Percentiles rank a stretch among this genome's conserved stretches.
These are phyloP conservation scores for Heloderma charlesbogerti DNA, from an alignment of 2,113 vertebrate genomes.

Conservation along the genomic window DNA sequence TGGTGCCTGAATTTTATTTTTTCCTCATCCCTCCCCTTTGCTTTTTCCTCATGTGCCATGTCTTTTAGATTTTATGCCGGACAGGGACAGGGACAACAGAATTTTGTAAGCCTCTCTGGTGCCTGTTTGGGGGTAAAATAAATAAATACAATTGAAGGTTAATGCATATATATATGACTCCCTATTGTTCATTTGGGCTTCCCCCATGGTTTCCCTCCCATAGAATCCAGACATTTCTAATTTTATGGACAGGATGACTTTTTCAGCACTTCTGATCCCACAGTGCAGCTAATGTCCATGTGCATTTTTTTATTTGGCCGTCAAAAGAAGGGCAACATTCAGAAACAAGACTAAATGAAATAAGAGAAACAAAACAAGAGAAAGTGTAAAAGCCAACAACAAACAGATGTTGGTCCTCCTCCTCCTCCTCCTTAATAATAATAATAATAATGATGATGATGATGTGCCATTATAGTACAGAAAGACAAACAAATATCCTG, in stretches of 20 bases:
- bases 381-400: neutral
- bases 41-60: too few relatives aligned
- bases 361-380: neutral
- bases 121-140: too few relatives aligned
- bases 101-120: too few relatives aligned
- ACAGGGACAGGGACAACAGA: too few relatives aligned
- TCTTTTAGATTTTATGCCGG: too few relatives aligned
- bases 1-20: too few relatives aligned
- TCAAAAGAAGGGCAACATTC: neutral
- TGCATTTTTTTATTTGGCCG: neutral
- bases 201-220: neutral
- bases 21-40: too few relatives aligned
- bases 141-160: too few relatives aligned
- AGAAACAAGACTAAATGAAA: neutral
- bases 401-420: neutral
- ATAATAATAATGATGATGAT: neutral
- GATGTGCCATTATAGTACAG: neutral
- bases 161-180: too few relatives aligned
- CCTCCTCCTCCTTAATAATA: neutral
- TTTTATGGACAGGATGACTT: neutral
- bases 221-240: neutral
- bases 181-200: neutral
- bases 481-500: neutral
- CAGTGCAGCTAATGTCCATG: neutral
- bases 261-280: neutral